A percentile compares a stretch with the other conserved stretches of the same genome.
Conservation (phyloP, 1,140 invertebrate species). For the Pararge aegeria region DNA sequence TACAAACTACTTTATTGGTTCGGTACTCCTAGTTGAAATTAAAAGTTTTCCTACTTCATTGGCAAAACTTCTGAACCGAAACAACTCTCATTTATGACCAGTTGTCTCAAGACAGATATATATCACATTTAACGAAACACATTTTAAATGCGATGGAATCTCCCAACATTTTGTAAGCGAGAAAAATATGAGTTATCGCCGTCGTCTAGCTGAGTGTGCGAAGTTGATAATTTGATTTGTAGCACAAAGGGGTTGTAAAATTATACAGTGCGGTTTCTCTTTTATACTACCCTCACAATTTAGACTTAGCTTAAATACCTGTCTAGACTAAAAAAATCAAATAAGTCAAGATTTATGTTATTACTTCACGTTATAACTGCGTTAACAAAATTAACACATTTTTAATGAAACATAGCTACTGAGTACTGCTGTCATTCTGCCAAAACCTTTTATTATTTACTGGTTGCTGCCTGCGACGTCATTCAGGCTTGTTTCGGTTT, state of each 20-base stretch:
- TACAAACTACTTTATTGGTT: too few relatives aligned
- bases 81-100: not conserved
- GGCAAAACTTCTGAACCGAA: too few relatives aligned
- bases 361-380: too few relatives aligned
- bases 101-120: not conserved
- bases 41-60: too few relatives aligned
- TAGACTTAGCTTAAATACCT: slow-evolving; percentile 1
- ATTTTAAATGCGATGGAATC: not conserved
- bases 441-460: too few relatives aligned
- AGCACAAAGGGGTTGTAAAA: slow-evolving; percentile 21
- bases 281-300: slow-evolving; percentile 3
- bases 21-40: too few relatives aligned
- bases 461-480: too few relatives aligned
- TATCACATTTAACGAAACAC: not conserved
- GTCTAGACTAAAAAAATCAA: not conserved
- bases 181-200: slow-evolving; percentile 15
- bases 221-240: slow-evolving; percentile 29
- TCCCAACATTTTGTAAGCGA: not conserved
- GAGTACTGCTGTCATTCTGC: too few relatives aligned
- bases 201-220: slow-evolving; percentile 19
- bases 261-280: slow-evolving; percentile 12
- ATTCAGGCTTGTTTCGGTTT: too few relatives aligned
- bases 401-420: too few relatives aligned
- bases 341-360: not conserved
- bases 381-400: too few relatives aligned